Evolutionary conservation across 2,113 vertebrate species (phyloP).

Genomic region (Galeopterus variegatus): DNA sequence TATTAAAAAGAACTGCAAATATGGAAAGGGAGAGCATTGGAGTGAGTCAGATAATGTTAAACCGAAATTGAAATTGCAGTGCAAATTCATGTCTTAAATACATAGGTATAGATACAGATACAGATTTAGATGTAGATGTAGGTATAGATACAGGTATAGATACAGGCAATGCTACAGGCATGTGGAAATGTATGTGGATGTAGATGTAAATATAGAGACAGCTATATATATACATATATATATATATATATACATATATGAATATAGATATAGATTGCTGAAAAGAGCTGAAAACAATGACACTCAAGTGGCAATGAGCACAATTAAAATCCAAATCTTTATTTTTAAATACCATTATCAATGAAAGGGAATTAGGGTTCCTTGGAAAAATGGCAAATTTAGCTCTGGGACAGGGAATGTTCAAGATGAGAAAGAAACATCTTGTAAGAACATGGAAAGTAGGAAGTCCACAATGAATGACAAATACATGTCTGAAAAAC

Average conservation of each 20-base stretch:
- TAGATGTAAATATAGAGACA: background rate
- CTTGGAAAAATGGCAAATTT: background rate
- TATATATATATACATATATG: background rate
- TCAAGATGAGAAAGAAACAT: background rate
- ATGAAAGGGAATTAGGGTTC: background rate
- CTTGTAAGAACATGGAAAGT: background rate
- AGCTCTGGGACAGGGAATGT: background rate
- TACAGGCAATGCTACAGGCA: background rate
- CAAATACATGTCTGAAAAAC: background rate
- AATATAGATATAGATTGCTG: background rate
- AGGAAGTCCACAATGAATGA: background rate
- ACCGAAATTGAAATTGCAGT: background rate
- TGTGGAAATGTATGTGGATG: background rate
- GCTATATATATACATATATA: background rate
- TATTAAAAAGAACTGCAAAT: background rate
- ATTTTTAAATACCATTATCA: constrained; percentile 13
- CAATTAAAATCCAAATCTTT: background rate
- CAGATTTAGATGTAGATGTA: background rate
- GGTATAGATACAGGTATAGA: background rate
- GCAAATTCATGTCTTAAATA: background rate
- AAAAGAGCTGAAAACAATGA: background rate
- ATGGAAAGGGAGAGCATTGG: background rate
- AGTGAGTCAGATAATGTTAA: background rate
- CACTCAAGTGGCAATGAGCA: background rate
- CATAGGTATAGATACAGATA: background rate